phyloP scores from a whole-genome alignment of 2,888 invertebrate species.

The Zhengitettix transpicula region DNA sequence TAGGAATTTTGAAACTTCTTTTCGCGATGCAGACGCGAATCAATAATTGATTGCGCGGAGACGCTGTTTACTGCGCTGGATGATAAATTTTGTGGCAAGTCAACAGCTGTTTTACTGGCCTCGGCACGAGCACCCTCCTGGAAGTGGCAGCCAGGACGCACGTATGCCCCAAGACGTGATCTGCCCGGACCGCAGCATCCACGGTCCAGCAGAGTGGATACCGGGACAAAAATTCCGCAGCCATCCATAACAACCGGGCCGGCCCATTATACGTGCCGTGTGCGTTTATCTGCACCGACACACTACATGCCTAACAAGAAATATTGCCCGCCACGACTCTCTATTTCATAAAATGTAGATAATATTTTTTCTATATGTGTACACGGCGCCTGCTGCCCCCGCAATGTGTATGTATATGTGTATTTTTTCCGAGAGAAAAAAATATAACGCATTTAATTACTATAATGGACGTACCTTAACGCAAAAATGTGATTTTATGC shows the following conservation, averaged over 20 bases:
- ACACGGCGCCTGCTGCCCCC: neutral
- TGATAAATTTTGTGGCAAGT: too few species aligned
- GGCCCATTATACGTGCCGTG: neutral
- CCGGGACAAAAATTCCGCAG: neutral
- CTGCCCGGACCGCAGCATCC: too few species aligned
- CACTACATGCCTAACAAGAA: neutral
- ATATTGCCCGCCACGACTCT: neutral
- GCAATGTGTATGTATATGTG: neutral
- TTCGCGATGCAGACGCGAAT: too few species aligned
- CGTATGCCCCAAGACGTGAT: too few species aligned
- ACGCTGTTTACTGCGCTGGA: too few species aligned
- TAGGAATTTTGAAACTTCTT: too few species aligned
- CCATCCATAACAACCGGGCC: neutral
- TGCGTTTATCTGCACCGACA: neutral
- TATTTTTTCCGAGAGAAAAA: neutral
- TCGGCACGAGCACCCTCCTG: too few species aligned
- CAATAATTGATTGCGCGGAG: too few species aligned
- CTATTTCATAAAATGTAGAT: neutral
- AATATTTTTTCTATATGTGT: neutral
- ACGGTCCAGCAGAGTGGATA: too few species aligned
- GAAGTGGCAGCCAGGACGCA: too few species aligned
- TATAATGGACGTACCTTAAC: conserved; percentile 8
- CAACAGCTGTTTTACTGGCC: too few species aligned
- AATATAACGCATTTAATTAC: conserved; percentile 8
- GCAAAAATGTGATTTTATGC: conserved; percentile 10